Base-by-base conservation (phyloP, 2,888 invertebrate species). In the Sphaeridia pumilis region DNA sequence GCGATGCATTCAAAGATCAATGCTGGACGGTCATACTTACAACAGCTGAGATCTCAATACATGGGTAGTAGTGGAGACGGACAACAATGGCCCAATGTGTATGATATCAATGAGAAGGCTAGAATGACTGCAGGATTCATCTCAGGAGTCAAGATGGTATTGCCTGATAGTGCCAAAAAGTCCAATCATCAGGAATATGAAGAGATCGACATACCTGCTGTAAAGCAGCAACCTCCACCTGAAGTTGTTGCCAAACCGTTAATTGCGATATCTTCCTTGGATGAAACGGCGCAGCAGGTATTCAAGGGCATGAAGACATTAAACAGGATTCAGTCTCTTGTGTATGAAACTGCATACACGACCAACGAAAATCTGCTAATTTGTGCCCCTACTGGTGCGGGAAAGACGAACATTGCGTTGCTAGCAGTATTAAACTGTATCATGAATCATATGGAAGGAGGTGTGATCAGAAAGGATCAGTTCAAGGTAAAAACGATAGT, bases 311-410 rank as follows among this genome's bases (percentile, higher is more conserved):
- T 88, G 49, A 82, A 85, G 68, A 76, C 80, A 48, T 74, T 99
- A 31, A 99, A 99, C 72, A 77, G 85, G 50, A 95, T 99, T 64
- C 98, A 99, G 70, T 88, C 90, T 0, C 84, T 95, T 43, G 97
- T 99, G 0, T 98, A 84, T 71, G 83, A 89, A 56, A 82, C 89
- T 0, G 98, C 98, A 0, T 98, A 97, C 73, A 82, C 87, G 66
- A 89, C 88, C 2, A 94, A 95, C 69, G 93, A 98, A 69, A 99
- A 99, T 72, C 76, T 99, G 66, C 72, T 99, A 48, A 90, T 99
- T 52, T 97, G 97, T 71, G 98, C 98, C 0, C 98, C 98, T 0
- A 99, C 98, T 0, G 98, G 98, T 3, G 95, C 97, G 0, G 98
- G 98, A 26, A 99, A 99, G 74, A 99, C 98, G 0, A 99, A 99